Evolutionary conservation across 2,797 vertebrate genomes (phyloP), one percentile per base, ranked within the genome.

Genomic region (Brachyalestes nurse): DNA sequence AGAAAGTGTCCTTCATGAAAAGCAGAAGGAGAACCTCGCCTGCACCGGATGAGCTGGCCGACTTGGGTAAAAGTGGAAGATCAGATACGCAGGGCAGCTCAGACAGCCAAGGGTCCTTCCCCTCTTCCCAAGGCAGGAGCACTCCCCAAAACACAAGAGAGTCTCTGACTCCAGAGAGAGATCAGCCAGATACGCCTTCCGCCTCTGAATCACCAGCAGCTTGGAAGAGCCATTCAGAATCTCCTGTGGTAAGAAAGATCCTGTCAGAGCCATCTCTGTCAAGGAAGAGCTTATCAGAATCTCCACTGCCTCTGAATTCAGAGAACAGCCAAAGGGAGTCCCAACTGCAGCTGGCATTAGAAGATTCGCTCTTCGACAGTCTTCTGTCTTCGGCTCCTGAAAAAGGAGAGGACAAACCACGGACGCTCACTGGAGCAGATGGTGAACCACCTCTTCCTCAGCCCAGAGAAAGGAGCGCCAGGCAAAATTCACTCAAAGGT

Each of bases 1-100:
- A 95, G 82, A 95, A 89, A 87, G 90, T 93, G 40, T 92, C 92
- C 2, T 94, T 95, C 86, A 83, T 96, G 86, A 96, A 97, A 92
- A 92, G 86, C 19, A 91, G 88, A 85, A 91, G 78, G 76, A 71
- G 80, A 19, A 38, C 25, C 5, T 87, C 83, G 45, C 82, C 69
- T 4, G 67, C 51, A 0, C 83, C 77, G 14, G 49, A 81, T 42
- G 75, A 79, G 9, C 21, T 61, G 19, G 14, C 4, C 21, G 74
- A 80, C 75, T 71, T 49, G 9, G 38, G 21, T 16, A 66, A 55
- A 57, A 73, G 55, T 42, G 66, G 51, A 34, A 70, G 51, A 16
- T 62, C 72, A 25, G 75, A 77, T 21, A 57, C 72, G 5, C 7
- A 28, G 8, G 62, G 53, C 47, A 47, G 42, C 58, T 70, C 13